Conservation (phyloP, 2,797 vertebrate species). For the Acridotheres tristis region DNA sequence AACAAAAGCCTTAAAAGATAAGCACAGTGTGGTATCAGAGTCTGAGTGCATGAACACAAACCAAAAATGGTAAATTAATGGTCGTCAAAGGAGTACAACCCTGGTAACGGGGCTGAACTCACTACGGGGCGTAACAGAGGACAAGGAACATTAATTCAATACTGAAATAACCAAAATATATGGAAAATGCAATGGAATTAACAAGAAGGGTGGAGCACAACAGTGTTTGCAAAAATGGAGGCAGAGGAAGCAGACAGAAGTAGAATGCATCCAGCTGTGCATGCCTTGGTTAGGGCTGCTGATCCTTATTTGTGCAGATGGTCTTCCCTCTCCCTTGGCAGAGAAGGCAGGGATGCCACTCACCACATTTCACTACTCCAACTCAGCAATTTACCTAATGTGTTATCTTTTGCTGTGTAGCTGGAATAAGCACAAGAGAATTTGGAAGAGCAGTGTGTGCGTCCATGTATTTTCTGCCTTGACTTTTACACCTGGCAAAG, state of each 20-base stretch:
- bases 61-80: not conserved
- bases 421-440: not conserved
- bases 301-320: accelerated
- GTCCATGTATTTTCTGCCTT: not conserved
- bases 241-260: not conserved
- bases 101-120: not conserved
- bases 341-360: not conserved
- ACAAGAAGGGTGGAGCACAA: not conserved
- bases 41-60: not conserved
- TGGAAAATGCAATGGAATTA: not conserved
- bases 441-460: not conserved
- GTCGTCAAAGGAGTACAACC: not conserved
- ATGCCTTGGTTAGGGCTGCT: not conserved
- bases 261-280: not conserved
- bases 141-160: not conserved
- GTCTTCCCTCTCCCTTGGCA: not conserved
- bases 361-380: not conserved
- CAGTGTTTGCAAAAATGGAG: not conserved
- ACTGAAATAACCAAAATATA: not conserved
- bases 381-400: not conserved
- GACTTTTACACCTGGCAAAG: not conserved
- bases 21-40: accelerated
- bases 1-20: not conserved
- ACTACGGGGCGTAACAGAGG: not conserved
- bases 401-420: not conserved